phyloP scores from a whole-genome alignment of 37 sponge, comb jelly and placozoan genomes.

The Geodia barretti region DNA sequence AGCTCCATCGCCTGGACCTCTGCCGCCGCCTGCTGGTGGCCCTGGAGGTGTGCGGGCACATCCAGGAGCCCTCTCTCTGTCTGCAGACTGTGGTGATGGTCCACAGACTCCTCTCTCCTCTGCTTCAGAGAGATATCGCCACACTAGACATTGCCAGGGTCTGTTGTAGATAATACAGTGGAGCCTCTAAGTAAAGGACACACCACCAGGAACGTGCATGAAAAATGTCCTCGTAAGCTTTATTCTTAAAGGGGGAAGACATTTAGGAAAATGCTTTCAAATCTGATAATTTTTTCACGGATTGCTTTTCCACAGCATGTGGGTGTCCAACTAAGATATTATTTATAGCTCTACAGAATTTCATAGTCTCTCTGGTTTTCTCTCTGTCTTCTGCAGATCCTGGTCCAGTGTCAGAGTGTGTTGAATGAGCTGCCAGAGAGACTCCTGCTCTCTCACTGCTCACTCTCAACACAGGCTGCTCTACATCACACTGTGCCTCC shows the following conservation, averaged over 20 bases:
- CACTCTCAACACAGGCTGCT: background rate
- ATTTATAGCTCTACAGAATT: too few relatives aligned
- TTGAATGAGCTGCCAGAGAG: slow-evolving; percentile 73
- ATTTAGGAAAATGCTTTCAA: too few relatives aligned
- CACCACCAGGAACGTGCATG: too few relatives aligned
- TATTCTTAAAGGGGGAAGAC: too few relatives aligned
- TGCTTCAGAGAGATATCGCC: slow-evolving; percentile 68
- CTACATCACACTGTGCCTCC: slow-evolving; percentile 87
- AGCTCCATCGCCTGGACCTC: slow-evolving; percentile 57
- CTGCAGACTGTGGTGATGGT: slow-evolving; percentile 77
- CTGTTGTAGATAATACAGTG: too few relatives aligned
- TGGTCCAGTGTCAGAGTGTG: slow-evolving; percentile 68
- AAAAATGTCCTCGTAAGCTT: too few relatives aligned
- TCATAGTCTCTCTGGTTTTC: too few relatives aligned
- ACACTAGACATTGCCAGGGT: slow-evolving; percentile 43
- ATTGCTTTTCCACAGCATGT: too few relatives aligned
- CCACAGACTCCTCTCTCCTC: slow-evolving; percentile 80
- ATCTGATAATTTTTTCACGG: too few relatives aligned
- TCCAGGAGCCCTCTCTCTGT: slow-evolving; percentile 65
- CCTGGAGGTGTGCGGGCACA: slow-evolving; percentile 58
- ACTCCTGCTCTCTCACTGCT: background rate
- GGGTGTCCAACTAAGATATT: too few relatives aligned
- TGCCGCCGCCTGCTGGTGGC: slow-evolving; percentile 65
- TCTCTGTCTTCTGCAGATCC: slow-evolving; percentile 42
- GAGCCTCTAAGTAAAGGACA: too few relatives aligned